These are phyloP conservation scores for Scaptomyza tumidula DNA, from an alignment of 2,888 invertebrate genomes.

Conservation along the genomic window DNA sequence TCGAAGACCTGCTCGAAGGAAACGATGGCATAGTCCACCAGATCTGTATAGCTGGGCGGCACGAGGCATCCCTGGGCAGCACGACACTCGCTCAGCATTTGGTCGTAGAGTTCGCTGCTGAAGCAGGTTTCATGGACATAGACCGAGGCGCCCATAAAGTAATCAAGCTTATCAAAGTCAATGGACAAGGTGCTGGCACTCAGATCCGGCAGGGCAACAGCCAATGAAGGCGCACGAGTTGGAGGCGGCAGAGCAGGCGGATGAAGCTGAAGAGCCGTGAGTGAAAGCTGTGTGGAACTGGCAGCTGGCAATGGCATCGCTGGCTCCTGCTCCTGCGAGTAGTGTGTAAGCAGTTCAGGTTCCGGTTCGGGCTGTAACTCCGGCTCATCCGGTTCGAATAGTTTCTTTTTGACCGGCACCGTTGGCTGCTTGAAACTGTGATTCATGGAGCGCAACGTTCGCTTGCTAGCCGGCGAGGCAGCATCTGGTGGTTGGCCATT, in stretches of 20 bases:
- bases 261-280: not conserved
- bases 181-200: constrained; percentile 75
- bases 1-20: constrained; percentile 84
- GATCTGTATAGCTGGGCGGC: constrained; percentile 84
- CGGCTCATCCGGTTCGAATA: constrained; percentile 55
- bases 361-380: not conserved
- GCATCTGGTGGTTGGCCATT: constrained; percentile 81
- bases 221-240: not conserved
- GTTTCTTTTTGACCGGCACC: constrained; percentile 77
- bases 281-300: constrained; percentile 69
- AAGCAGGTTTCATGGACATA: constrained; percentile 85
- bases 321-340: constrained; percentile 79
- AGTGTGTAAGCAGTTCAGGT: constrained; percentile 76
- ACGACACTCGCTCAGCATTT: constrained; percentile 85
- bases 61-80: constrained; percentile 86
- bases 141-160: constrained; percentile 78
- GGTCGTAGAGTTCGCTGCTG: constrained; percentile 83
- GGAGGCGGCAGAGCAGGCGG: not conserved
- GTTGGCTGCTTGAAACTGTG: constrained; percentile 83
- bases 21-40: constrained; percentile 89
- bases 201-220: constrained; percentile 52
- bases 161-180: constrained; percentile 82
- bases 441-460: constrained; percentile 83
- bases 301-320: constrained; percentile 70
- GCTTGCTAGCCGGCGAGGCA: constrained; percentile 88